These are phyloP conservation scores for Megathymus violae DNA, from an alignment of 1,140 invertebrate genomes.

Conservation along the genomic window DNA sequence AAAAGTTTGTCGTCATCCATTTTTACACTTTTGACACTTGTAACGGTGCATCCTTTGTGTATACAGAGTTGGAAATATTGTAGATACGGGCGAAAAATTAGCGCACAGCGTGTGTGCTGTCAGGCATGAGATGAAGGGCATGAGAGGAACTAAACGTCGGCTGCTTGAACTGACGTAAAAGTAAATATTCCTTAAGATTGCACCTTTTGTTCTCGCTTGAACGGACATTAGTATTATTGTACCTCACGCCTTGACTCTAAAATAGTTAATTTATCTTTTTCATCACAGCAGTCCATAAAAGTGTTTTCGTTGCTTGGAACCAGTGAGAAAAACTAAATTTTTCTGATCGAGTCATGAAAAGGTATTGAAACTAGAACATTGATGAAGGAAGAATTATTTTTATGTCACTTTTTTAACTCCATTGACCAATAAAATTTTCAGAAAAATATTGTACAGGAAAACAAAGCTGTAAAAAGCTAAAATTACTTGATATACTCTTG, in stretches of 20 bases:
- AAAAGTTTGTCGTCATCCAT: slow-evolving; percentile 79
- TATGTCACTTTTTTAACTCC: no score
- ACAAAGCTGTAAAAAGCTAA: no score
- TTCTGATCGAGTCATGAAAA: no score
- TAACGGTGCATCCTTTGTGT: slow-evolving; percentile 75
- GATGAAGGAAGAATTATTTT: no score
- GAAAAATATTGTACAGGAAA: no score
- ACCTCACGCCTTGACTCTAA: not conserved
- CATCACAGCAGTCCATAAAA: not conserved
- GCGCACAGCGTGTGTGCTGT: slow-evolving; percentile 64
- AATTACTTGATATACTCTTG: no score
- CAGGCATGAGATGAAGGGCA: slow-evolving; percentile 26
- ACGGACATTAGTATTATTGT: slow-evolving; percentile 7
- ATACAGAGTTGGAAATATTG: slow-evolving; percentile 46
- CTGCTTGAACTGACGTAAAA: slow-evolving; percentile 39
- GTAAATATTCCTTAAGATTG: slow-evolving; percentile 19
- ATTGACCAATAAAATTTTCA: no score
- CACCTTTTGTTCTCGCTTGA: slow-evolving; percentile 32
- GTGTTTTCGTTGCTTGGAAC: not conserved
- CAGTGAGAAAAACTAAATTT: no score
- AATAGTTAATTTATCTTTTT: not conserved
- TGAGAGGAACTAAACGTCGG: slow-evolving; percentile 39
- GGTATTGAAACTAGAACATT: no score
- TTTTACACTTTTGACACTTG: slow-evolving; percentile 75
- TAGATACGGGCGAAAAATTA: slow-evolving; percentile 67